Base-by-base conservation (phyloP, 1,140 invertebrate genomes). In the Grapholita molesta region DNA sequence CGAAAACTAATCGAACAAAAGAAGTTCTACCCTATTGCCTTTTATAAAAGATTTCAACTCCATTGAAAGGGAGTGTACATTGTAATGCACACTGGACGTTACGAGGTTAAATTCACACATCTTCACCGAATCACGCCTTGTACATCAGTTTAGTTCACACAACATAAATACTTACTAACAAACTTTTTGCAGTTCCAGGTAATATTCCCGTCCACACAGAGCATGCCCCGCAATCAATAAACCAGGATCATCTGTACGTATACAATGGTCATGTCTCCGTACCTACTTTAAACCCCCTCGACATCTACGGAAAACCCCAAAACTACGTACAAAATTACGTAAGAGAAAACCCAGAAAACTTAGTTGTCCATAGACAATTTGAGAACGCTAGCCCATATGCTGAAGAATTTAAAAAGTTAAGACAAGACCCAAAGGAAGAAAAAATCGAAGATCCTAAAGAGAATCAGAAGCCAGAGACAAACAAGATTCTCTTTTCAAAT, bases 361-460 rank as follows among this genome's bases (percentile, higher is more conserved):
- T 91, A 71, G 86, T 90, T 2, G 70, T 90, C 0, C 78, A 89
- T 32, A 82, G 81, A 75, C 83, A 90, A 68, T 89, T 79, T 52
- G 85, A 90, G 0, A 84, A 82, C 61, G 28, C 68, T 4, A 85
- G 82, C 42, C 78, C 80, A 2, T 86, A 83, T 35, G 52, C 70
- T 3, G 76, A 79, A 0, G 86, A 88, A 32, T 72, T 71, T 53
- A 85, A 85, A 76, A 90, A 89, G 55, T 18, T 71, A 61, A 33
- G 75, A 23, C 78, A 80, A 71, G 80, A 85, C 42, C 28, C 53
- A 0, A 35, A 67, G 12, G 30, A 53, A 55, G 11, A 67, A 0
- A 85, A 86, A 81, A 75, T 28, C 4, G 84, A 86, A 69, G 73
- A 89, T 3, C 86, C 86, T 0, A 91, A 91, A 70, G 87, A 89